These are phyloP conservation scores for Drosophila gaucha DNA, from an alignment of 2,888 invertebrate species.

Conservation along the genomic window DNA sequence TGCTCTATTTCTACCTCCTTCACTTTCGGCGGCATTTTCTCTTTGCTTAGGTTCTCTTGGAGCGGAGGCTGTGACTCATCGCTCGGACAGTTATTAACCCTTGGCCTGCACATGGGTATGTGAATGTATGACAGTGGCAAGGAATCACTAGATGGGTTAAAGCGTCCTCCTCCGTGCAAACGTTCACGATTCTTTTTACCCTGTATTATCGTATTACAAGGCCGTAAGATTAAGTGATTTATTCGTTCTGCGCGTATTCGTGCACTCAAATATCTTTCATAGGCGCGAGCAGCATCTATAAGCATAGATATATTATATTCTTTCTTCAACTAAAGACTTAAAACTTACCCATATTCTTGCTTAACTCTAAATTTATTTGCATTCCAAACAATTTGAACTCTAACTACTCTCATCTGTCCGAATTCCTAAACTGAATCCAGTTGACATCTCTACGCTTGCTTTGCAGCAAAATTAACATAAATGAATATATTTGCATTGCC, in stretches of 20 bases:
- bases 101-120: background rate
- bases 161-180: slow-evolving; percentile 26
- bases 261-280: slow-evolving; percentile 33
- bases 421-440: background rate
- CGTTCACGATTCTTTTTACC: background rate
- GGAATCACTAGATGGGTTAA: fast-evolving
- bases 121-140: background rate
- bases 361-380: slow-evolving; percentile 21
- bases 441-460: slow-evolving; percentile 10
- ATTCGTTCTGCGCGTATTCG: slow-evolving; percentile 21
- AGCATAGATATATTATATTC: background rate
- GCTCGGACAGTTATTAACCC: background rate
- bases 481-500: background rate
- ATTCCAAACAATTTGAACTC: slow-evolving; percentile 6
- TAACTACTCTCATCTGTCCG: slow-evolving; percentile 20
- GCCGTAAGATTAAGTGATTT: background rate
- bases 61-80: too few relatives aligned
- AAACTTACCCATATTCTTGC: slow-evolving; percentile 39
- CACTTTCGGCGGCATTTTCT: background rate
- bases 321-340: background rate
- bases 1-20: too few relatives aligned
- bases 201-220: background rate
- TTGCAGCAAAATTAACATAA: background rate
- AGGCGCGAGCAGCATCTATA: slow-evolving; percentile 34
- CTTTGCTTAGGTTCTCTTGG: background rate